Base-by-base conservation (phyloP, 2,797 vertebrate species). In the Melanotaenia maccullochi region DNA sequence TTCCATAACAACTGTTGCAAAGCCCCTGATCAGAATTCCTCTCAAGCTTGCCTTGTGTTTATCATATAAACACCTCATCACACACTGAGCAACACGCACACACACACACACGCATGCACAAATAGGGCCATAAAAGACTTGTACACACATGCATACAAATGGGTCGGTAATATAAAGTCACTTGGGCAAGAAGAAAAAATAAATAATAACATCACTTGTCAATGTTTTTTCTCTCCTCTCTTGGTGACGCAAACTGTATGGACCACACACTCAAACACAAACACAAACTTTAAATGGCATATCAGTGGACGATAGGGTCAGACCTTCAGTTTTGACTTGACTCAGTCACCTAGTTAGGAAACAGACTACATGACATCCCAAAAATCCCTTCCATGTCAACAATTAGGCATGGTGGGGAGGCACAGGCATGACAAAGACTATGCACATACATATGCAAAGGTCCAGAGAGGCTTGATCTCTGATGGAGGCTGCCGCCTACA, bases 1-100 rank as follows among this genome's bases (percentile, higher is more conserved):
- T 91, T 91, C 89, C 92, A 93, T 92, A 93, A 93, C 93, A 94
- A 94, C 93, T 93, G 93, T 94, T 93, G 92, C 90, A 93, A 93
- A 94, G 89, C 92, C 91, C 90, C 93, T 93, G 90, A 93, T 93
- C 92, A 93, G 91, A 91, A 93, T 93, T 94, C 92, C 88, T 92
- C 90, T 87, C 89, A 78, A 88, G 93, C 91, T 83, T 67, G 85
- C 89, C 85, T 91, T 73, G 87, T 93, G 90, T 94, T 94, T 92
- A 92, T 91, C 92, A 90, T 90, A 88, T 88, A 91, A 93, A 91
- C 89, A 91, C 90, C 86, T 90, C 91, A 91, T 90, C 87, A 89
- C 87, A 84, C 82, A 86, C 65, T 72, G 73, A 85, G 81, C 74
- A 71, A 84, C 86, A 87, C 82, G 81, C 85, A 84, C 87, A 81